phyloP scores from a whole-genome alignment of 53 echinoderm and acorn worm species.

The Antedon mediterranea region DNA sequence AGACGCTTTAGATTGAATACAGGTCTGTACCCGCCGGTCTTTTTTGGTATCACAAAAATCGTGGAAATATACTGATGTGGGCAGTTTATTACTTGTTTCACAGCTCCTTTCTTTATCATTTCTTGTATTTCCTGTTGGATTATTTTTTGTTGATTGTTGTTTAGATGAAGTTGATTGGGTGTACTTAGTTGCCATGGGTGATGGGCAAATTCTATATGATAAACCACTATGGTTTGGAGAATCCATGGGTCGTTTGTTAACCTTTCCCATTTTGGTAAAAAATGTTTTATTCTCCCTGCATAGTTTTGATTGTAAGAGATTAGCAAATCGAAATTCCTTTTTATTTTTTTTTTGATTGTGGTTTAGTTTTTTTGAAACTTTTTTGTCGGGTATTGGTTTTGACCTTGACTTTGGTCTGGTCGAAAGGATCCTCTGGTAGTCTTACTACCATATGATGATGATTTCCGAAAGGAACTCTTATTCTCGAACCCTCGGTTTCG shows the following conservation, averaged over 20 bases:
- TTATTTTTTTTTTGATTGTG: background rate
- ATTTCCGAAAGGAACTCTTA: background rate
- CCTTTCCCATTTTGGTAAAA: slow-evolving; percentile 7
- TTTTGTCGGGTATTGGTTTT: slow-evolving; percentile 3
- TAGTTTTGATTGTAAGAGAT: background rate
- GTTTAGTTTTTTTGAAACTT: slow-evolving; percentile 4
- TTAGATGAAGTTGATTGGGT: slow-evolving; percentile 7
- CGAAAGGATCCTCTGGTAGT: slow-evolving; percentile 7
- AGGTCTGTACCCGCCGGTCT: slow-evolving; percentile 4
- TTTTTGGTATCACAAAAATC: slow-evolving; percentile 18
- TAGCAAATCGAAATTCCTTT: slow-evolving; percentile 1
- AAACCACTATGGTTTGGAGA: slow-evolving; percentile 6
- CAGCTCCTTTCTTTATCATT: slow-evolving; percentile 1
- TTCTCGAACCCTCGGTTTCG: background rate
- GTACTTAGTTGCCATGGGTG: slow-evolving; percentile 1
- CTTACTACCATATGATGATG: too few species aligned
- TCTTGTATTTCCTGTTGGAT: background rate
- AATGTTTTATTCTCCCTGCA: slow-evolving; percentile 7
- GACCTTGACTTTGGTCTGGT: background rate
- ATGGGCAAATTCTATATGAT: slow-evolving; percentile 11
- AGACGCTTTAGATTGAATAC: slow-evolving; percentile 20
- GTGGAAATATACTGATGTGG: slow-evolving; percentile 22
- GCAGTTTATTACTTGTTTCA: too few species aligned
- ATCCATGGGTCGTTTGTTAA: slow-evolving; percentile 20
- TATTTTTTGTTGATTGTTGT: background rate